phyloP scores from a whole-genome alignment of 2,797 vertebrate genomes.

The Cyprinodon diabolis region DNA sequence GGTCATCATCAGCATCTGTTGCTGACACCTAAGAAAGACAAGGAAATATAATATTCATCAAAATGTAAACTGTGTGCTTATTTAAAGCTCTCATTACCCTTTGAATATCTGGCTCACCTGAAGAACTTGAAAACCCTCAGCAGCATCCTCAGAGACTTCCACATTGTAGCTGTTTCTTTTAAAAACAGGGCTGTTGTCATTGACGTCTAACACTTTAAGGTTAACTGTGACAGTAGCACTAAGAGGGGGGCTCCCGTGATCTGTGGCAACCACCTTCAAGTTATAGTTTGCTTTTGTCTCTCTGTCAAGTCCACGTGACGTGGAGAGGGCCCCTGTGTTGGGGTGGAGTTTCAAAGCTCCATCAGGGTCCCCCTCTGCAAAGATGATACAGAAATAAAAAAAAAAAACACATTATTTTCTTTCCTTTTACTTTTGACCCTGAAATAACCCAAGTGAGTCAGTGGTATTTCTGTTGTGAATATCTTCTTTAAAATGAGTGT shows the following conservation, averaged over 20 bases:
- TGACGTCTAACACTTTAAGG: slow-evolving; percentile 90
- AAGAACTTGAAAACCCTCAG: slow-evolving; percentile 83
- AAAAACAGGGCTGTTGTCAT: slow-evolving; percentile 92
- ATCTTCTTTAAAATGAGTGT: no score
- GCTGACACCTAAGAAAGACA: slow-evolving; percentile 78
- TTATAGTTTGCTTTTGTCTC: slow-evolving; percentile 83
- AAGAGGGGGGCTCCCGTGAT: slow-evolving; percentile 84
- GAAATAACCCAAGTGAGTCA: slow-evolving; percentile 14
- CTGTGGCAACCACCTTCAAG: slow-evolving; percentile 85
- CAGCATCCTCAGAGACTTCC: slow-evolving; percentile 88
- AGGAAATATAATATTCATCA: background rate
- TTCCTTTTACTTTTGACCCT: slow-evolving; percentile 23
- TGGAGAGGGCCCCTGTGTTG: slow-evolving; percentile 86
- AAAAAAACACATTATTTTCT: background rate
- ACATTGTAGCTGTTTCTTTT: slow-evolving; percentile 78
- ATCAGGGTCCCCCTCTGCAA: slow-evolving; percentile 86
- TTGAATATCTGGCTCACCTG: slow-evolving; percentile 55
- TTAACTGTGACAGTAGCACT: slow-evolving; percentile 84
- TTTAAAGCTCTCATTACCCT: background rate
- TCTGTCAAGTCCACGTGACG: slow-evolving; percentile 86
- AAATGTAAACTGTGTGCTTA: background rate
- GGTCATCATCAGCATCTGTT: slow-evolving; percentile 85
- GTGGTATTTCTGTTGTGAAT: background rate
- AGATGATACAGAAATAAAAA: slow-evolving; percentile 8
- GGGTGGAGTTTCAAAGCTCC: slow-evolving; percentile 87